Evolutionary conservation across 2,113 vertebrate genomes (phyloP).

Genomic region (Onychorhynchus coronatus): DNA sequence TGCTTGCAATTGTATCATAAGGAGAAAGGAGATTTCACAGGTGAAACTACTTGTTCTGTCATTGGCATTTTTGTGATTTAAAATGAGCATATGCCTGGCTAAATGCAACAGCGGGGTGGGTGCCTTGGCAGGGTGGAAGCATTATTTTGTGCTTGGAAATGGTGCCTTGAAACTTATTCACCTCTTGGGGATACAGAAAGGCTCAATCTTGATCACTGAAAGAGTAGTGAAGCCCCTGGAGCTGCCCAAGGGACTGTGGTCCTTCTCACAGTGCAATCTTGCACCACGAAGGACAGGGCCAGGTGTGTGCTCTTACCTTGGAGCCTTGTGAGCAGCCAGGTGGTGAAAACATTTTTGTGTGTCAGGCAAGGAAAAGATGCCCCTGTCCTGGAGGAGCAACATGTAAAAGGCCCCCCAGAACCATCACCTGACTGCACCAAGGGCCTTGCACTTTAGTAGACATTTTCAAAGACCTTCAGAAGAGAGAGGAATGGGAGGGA

Average conservation of each 20-base stretch:
- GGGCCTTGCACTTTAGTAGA: fast-evolving
- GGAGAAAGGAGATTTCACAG: background rate
- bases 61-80: background rate
- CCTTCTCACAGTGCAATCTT: background rate
- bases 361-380: background rate
- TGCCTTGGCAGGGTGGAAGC: background rate
- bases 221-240: background rate
- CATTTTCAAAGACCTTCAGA: background rate
- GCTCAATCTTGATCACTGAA: background rate
- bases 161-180: background rate
- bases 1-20: background rate
- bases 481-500: background rate
- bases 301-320: background rate
- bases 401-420: background rate
- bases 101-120: no score
- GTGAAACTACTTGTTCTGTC: background rate
- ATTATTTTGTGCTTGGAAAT: background rate
- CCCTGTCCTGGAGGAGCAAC: fast-evolving
- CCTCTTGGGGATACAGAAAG: background rate
- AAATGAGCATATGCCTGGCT: background rate
- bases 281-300: no score
- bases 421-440: background rate
- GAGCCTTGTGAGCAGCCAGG: background rate
- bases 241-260: background rate
- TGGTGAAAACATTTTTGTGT: background rate